phyloP scores from a whole-genome alignment of 2,888 invertebrate genomes.

The Dermolepida albohirtum region DNA sequence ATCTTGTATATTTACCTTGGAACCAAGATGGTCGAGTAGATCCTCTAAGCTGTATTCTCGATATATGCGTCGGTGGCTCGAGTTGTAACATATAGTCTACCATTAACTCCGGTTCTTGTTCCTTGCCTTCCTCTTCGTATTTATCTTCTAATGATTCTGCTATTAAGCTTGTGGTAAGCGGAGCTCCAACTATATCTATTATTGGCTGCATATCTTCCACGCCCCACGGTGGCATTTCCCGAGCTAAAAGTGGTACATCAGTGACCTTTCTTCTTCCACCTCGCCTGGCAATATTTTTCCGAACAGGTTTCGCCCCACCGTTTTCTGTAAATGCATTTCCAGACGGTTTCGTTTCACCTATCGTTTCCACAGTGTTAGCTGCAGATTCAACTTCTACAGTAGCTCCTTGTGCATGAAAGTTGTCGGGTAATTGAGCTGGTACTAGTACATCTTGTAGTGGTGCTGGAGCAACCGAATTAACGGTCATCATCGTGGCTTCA shows the following conservation, averaged over 20 bases:
- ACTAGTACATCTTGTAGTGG: conserved; percentile 61
- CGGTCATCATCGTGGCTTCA: conserved; percentile 39
- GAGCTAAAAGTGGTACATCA: conserved; percentile 44
- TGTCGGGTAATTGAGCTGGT: conserved; percentile 53
- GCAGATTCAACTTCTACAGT: conserved; percentile 53
- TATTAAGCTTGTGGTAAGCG: conserved; percentile 27
- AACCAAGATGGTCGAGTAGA: conserved; percentile 60
- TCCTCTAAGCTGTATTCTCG: conserved; percentile 61
- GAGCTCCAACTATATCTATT: conserved; percentile 44
- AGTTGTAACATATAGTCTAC: conserved; percentile 60
- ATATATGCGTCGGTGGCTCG: conserved; percentile 58
- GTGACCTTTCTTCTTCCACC: conserved; percentile 28
- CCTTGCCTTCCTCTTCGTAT: conserved; percentile 47
- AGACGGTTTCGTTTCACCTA: conserved; percentile 14
- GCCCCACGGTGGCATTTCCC: conserved; percentile 57
- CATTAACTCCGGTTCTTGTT: conserved; percentile 43
- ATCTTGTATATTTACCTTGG: conserved; percentile 55
- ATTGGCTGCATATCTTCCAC: conserved; percentile 42
- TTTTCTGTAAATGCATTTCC: conserved; percentile 24
- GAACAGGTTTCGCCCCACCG: not conserved
- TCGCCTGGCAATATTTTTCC: conserved; percentile 29
- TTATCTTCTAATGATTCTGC: conserved; percentile 44
- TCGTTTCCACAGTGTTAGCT: conserved; percentile 46
- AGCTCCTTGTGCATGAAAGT: conserved; percentile 50
- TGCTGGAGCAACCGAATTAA: conserved; percentile 59